A percentile compares a stretch with the other conserved stretches of the same genome.
Conservation (phyloP, 1,140 invertebrate species). For the Chironomus tepperi region DNA sequence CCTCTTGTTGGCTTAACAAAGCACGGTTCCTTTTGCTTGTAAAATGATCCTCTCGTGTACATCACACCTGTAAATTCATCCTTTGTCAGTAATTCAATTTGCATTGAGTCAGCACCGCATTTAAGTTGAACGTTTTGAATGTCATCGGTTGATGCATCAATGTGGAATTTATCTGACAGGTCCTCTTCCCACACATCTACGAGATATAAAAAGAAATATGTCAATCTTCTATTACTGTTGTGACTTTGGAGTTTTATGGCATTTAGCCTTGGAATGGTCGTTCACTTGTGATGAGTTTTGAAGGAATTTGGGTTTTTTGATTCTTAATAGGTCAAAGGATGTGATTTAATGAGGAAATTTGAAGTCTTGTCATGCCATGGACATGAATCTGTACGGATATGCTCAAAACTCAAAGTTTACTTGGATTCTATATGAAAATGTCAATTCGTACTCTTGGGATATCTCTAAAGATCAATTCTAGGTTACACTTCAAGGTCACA, state of each 20-base stretch:
- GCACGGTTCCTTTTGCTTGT: constrained; percentile 46
- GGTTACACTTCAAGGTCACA: too few species aligned
- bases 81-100: constrained; percentile 44
- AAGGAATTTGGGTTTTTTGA: neutral
- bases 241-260: neutral
- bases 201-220: constrained; percentile 25
- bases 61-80: constrained; percentile 51
- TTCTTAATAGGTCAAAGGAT: neutral
- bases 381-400: too few species aligned
- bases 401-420: too few species aligned
- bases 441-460: too few species aligned
- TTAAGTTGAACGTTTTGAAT: constrained; percentile 45
- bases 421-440: too few species aligned
- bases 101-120: constrained; percentile 48
- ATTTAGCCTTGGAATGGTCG: neutral
- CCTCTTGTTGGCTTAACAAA: constrained; percentile 43
- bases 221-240: constrained; percentile 23
- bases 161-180: constrained; percentile 45
- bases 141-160: constrained; percentile 46
- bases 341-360: too few species aligned
- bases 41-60: constrained; percentile 51
- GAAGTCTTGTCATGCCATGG: too few species aligned
- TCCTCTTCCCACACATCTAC: constrained; percentile 46
- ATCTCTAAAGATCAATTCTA: too few species aligned
- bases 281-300: too few species aligned